Evolutionary conservation across 1,140 invertebrate species (phyloP).

Genomic region (Dryas iulia): DNA sequence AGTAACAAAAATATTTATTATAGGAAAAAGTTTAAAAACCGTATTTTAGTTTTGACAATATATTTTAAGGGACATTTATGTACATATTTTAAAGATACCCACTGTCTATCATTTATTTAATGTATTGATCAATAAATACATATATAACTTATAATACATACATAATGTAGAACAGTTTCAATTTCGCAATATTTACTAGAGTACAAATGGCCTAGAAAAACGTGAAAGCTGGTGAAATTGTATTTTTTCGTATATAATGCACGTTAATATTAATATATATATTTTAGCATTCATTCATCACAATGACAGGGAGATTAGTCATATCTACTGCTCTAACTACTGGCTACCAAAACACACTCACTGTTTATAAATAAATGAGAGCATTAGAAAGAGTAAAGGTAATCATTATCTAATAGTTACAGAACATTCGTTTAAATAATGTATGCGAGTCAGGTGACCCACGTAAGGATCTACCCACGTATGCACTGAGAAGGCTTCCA

Average conservation of each 20-base stretch:
- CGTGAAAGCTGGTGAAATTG: not conserved
- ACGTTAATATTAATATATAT: not conserved
- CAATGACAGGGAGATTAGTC: constrained; percentile 5
- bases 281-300: constrained; percentile 3
- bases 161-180: not conserved
- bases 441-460: constrained; percentile 31
- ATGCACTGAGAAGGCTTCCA: constrained; percentile 46
- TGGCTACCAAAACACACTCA: not conserved
- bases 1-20: not conserved
- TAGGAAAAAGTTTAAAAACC: not conserved
- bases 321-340: constrained; percentile 6
- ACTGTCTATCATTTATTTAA: too few species aligned
- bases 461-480: constrained; percentile 36
- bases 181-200: not conserved
- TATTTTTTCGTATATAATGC: not conserved
- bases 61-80: too few species aligned
- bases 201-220: not conserved
- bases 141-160: too few species aligned
- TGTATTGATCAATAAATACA: too few species aligned
- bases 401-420: constrained; percentile 16
- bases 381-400: not conserved
- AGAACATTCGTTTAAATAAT: constrained; percentile 26
- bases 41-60: too few species aligned
- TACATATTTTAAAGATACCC: too few species aligned
- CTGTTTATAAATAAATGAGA: constrained; percentile 21